Evolutionary conservation across 2,113 vertebrate genomes (phyloP), one percentile per base, ranked within the genome.

Genomic region (Murina feae): DNA sequence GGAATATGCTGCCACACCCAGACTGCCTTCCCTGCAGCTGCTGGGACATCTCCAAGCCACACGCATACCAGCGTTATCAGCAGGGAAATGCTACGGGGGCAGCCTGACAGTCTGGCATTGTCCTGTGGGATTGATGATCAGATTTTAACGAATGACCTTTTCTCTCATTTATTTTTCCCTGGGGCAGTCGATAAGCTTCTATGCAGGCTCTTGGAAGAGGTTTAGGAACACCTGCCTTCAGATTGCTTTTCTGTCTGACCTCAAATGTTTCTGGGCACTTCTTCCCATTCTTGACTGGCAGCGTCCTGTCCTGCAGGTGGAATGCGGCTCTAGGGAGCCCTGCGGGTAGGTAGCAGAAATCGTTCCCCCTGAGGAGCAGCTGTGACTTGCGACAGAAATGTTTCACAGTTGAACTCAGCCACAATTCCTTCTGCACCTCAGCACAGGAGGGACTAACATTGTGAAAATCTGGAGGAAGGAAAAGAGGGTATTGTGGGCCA

Each of bases 21-120:
- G 4, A 16, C 21, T 44, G 37, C 86, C 81, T 93, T 82, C 78
- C n/a, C 42, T 92, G 0, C 47, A 71, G 74, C 91, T 87, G 1
- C 82, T 95, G 95, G 94, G 88, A 42, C 65, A 66, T 83, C 96
- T 95, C 96, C 96, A 97, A 97, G 91, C 89, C 95, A 92, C 95
- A 95, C 12, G 20, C 91, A 95, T 86, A 75, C 69, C 79, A 72
- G 44, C 4, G 47, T 86, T 96, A 94, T 86, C 90, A 49, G 86
- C 0, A 3, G 92, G 63, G 78, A 83, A 75, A 75, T 78, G 88
- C 82, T 69, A 25, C 1, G 18, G 72, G 78, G 78, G 51, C 69
- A 83, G 74, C 69, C 53, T 88, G 86, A 96, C 96, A 96, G 95
- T 90, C 91, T 66, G 55, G 88, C 96, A 96, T 96, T 97, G 96